A percentile compares a stretch with the other conserved stretches of the same genome.
Evolutionary conservation across 2,797 vertebrate species (phyloP).

Genomic region (Chelmon rostratus): DNA sequence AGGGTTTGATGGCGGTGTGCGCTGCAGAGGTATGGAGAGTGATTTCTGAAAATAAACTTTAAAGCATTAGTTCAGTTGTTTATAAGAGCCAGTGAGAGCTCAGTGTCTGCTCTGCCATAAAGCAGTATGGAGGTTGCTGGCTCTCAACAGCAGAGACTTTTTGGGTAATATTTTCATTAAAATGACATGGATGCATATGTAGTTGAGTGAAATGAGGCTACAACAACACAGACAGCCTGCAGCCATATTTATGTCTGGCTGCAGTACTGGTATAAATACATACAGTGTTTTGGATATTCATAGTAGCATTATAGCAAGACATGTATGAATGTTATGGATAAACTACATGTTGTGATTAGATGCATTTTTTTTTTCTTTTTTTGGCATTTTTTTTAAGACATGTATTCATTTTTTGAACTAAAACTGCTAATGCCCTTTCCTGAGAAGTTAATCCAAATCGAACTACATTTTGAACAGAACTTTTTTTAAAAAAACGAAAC

Average conservation of each 20-base stretch:
- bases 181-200: conserved; percentile 48
- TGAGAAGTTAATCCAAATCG: conserved; percentile 80
- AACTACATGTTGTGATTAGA: conserved; percentile 49
- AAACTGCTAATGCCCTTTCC: conserved; percentile 78
- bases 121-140: conserved; percentile 10
- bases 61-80: conserved; percentile 14
- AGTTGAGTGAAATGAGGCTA: conserved; percentile 43
- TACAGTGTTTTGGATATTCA: conserved; percentile 51
- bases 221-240: conserved; percentile 46
- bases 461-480: conserved; percentile 49
- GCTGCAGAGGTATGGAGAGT: conserved; percentile 27
- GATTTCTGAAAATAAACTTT: conserved; percentile 30
- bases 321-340: conserved; percentile 50
- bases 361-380: conserved; percentile 26
- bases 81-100: conserved; percentile 9
- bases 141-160: conserved; percentile 20
- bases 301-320: conserved; percentile 55
- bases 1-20: conserved; percentile 31
- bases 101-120: not conserved
- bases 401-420: conserved; percentile 58
- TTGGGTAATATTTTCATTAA: conserved; percentile 21
- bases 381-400: conserved; percentile 30
- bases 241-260: conserved; percentile 43
- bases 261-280: conserved; percentile 53
- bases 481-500: not conserved